phyloP scores from a whole-genome alignment of 2,113 vertebrate species.

The Ptilorrhoa leucosticta region DNA sequence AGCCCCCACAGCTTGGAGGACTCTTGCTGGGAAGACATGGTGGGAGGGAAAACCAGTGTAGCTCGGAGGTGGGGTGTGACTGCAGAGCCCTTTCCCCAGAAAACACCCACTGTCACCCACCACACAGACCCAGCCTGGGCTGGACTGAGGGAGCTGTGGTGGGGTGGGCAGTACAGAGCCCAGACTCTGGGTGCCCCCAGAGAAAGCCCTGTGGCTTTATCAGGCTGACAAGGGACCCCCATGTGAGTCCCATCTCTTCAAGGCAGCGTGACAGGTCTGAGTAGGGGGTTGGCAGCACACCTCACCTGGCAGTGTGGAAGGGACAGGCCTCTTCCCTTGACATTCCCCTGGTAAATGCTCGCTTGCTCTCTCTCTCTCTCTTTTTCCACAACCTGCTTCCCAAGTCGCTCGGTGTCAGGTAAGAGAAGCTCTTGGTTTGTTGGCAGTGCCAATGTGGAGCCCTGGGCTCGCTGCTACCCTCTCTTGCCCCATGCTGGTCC shows the following conservation, averaged over 20 bases:
- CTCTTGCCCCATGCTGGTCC: background rate
- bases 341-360: background rate
- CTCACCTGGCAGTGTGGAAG: background rate
- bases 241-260: background rate
- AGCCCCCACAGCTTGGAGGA: background rate
- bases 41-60: background rate
- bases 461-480: background rate
- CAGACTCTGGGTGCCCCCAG: background rate
- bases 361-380: conserved; percentile 62
- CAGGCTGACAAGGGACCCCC: background rate
- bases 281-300: background rate
- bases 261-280: background rate
- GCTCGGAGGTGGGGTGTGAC: background rate
- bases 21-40: background rate
- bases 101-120: background rate
- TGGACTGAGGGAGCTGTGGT: background rate
- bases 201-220: background rate
- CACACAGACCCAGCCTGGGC: background rate
- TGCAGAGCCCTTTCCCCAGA: background rate
- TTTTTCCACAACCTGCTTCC: conserved; percentile 62
- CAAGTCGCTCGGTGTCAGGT: conserved; percentile 59
- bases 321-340: background rate
- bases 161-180: background rate
- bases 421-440: conserved; percentile 25
- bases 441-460: background rate